A percentile compares a stretch with the other conserved stretches of the same genome.
Conservation (phyloP, 2,113 vertebrate species). For the Arenaria interpres region DNA sequence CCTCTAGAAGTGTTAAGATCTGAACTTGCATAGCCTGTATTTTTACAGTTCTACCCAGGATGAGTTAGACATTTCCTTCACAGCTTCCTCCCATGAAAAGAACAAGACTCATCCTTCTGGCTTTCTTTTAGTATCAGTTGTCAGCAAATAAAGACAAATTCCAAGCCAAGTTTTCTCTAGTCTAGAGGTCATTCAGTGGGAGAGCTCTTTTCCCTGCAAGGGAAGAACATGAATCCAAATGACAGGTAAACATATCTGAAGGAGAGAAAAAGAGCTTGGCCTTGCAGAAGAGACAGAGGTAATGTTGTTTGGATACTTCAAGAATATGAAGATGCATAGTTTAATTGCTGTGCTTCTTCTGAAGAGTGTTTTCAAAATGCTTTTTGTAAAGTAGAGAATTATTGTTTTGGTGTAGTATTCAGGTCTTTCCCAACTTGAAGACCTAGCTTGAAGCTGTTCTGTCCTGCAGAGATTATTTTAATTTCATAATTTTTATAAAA, state of each 20-base stretch:
- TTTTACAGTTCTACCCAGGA: not conserved
- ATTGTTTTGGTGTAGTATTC: not conserved
- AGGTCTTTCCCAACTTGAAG: not conserved
- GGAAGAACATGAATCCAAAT: not conserved
- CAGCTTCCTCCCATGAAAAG: not conserved
- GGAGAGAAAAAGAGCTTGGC: not conserved
- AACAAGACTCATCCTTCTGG: not conserved
- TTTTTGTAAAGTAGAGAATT: not conserved
- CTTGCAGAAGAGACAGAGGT: not conserved
- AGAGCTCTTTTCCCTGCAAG: not conserved
- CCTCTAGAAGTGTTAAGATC: not conserved
- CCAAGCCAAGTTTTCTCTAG: not conserved
- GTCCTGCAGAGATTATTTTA: not conserved
- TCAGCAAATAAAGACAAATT: not conserved
- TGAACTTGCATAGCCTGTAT: not conserved
- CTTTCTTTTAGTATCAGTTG: not conserved
- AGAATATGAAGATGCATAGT: not conserved
- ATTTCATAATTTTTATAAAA: not conserved
- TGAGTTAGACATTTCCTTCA: not conserved
- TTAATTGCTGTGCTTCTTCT: not conserved
- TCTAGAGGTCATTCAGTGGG: not conserved
- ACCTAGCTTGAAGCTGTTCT: not conserved
- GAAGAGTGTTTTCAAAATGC: not conserved
- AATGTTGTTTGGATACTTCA: not conserved
- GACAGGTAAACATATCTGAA: constrained; percentile 2